These are phyloP conservation scores for Uromys caudimaculatus DNA, from an alignment of 2,797 vertebrate species.

Conservation along the genomic window DNA sequence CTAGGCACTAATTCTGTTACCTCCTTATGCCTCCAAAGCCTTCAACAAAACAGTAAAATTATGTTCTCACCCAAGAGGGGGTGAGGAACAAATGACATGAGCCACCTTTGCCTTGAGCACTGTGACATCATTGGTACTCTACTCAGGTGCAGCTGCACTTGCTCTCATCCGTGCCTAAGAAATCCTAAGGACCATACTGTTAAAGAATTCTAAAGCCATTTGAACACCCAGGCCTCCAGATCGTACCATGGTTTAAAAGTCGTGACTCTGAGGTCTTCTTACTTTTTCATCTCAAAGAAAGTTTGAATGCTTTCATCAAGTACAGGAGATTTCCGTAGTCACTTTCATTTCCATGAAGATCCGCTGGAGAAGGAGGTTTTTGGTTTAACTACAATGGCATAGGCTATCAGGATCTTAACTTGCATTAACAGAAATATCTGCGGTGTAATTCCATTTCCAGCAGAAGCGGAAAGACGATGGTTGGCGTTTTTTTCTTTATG, in stretches of 20 bases:
- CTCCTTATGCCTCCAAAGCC: not conserved
- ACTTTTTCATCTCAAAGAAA: conserved; percentile 68
- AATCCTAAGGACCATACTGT: not conserved
- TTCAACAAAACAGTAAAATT: not conserved
- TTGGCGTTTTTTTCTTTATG: conserved; percentile 70
- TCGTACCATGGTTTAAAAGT: conserved; percentile 78
- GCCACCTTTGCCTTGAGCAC: not conserved
- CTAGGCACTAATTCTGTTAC: not conserved
- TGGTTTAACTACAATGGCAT: conserved; percentile 75
- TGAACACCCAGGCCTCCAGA: not conserved
- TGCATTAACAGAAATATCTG: conserved; percentile 80
- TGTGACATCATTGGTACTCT: fast-evolving
- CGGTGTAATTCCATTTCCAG: conserved; percentile 78
- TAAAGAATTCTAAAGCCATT: conserved; percentile 44
- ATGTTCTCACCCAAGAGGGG: not conserved
- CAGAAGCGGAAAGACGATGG: conserved; percentile 73
- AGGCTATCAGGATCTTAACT: conserved; percentile 68
- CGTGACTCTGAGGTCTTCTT: conserved; percentile 70
- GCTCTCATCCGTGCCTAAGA: not conserved
- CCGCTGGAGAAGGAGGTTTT: conserved; percentile 59
- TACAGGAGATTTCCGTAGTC: conserved; percentile 78
- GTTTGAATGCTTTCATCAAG: conserved; percentile 77
- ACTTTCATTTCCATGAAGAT: conserved; percentile 81
- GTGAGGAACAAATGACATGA: not conserved
- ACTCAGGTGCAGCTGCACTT: not conserved